phyloP scores from a whole-genome alignment of 64 coral and sea anemone species.

The Pocillopora verrucosa region DNA sequence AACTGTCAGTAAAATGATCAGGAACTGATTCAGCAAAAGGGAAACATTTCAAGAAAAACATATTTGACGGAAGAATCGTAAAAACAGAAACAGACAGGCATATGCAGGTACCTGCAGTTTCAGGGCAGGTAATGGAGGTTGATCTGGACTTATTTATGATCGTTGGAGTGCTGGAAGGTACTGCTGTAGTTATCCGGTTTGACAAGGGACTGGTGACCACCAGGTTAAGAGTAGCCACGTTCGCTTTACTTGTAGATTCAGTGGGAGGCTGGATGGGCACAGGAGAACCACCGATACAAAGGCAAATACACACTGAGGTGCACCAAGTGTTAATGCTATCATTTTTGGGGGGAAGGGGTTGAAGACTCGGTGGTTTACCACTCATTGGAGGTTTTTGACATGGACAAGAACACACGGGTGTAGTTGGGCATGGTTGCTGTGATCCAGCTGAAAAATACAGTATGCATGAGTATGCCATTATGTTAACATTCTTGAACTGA shows the following conservation, averaged over 20 bases:
- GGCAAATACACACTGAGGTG: not conserved
- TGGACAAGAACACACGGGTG: slow-evolving; percentile 28
- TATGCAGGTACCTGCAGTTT: not conserved
- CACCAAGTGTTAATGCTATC: not conserved
- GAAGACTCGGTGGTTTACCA: not conserved
- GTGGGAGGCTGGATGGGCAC: not conserved
- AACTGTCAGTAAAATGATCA: not conserved
- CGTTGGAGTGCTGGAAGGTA: not conserved
- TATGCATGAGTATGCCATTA: not conserved
- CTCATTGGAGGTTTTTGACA: slow-evolving; percentile 9
- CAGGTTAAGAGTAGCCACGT: not conserved
- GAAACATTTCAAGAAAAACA: too few relatives aligned
- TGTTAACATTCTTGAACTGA: not conserved
- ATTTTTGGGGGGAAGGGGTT: not conserved
- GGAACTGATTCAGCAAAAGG: too few relatives aligned
- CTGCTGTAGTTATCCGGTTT: not conserved
- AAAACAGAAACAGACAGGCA: not conserved
- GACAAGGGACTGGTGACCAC: not conserved
- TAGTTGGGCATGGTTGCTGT: not conserved
- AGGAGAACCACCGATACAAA: not conserved
- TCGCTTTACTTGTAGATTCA: too few relatives aligned
- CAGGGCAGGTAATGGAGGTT: not conserved
- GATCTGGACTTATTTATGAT: not conserved
- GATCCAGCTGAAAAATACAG: not conserved
- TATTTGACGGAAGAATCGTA: too few relatives aligned